These are phyloP conservation scores for Himalopsyche japonica DNA, from an alignment of 2,888 invertebrate genomes.

Conservation along the genomic window DNA sequence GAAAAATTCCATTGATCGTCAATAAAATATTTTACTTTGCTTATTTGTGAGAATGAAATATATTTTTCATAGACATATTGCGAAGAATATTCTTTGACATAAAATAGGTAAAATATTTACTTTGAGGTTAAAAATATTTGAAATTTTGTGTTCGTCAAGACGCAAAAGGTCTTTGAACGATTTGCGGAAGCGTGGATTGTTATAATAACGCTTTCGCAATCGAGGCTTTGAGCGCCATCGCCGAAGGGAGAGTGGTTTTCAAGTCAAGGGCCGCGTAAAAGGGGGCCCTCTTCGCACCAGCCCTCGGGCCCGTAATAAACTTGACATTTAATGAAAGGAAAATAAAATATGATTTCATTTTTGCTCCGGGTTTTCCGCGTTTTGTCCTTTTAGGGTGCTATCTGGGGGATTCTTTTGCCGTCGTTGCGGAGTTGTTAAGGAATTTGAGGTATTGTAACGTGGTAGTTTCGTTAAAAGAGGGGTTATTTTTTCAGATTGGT, in stretches of 20 bases:
- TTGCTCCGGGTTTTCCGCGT: background rate
- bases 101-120: background rate
- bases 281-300: background rate
- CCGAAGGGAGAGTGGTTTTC: background rate
- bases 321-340: constrained; percentile 14
- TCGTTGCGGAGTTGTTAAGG: background rate
- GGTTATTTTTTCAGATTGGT: background rate
- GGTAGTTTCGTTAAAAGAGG: background rate
- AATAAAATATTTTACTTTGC: too few relatives aligned
- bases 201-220: background rate
- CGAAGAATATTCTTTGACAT: too few relatives aligned
- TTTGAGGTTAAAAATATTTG: background rate
- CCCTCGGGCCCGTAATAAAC: constrained; percentile 7
- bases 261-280: constrained; percentile 1
- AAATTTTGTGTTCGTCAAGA: background rate
- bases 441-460: background rate
- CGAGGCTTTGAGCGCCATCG: background rate
- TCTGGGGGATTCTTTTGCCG: background rate
- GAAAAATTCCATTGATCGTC: too few relatives aligned
- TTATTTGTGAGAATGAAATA: too few relatives aligned
- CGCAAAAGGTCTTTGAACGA: background rate
- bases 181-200: background rate
- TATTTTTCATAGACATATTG: too few relatives aligned
- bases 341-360: constrained; percentile 18
- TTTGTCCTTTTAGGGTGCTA: constrained; percentile 2